Conservation (phyloP, 2,797 vertebrate species). For the Decapterus maruadsi region DNA sequence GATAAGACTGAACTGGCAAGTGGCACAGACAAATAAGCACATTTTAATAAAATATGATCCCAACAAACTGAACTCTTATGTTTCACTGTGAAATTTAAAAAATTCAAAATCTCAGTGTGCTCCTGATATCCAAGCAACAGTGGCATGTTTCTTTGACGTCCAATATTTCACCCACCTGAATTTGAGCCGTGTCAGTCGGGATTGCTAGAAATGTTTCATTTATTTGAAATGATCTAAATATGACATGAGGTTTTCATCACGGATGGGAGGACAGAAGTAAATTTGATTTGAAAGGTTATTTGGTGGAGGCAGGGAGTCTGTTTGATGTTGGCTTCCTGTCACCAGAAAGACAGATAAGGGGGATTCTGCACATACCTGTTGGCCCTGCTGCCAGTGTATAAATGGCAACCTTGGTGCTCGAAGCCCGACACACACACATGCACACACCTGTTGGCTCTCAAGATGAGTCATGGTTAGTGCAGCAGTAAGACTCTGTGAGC, state of each 20-base stretch:
- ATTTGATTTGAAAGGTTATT: constrained; percentile 76
- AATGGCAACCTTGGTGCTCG: constrained; percentile 65
- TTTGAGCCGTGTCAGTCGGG: neutral
- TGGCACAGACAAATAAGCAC: constrained; percentile 23
- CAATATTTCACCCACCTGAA: constrained; percentile 1
- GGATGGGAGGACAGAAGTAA: constrained; percentile 42
- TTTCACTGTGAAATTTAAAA: constrained; percentile 17
- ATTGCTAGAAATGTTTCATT: constrained; percentile 45
- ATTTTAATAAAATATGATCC: constrained; percentile 1
- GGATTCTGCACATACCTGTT: constrained; percentile 88
- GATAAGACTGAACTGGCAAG: constrained; percentile 50
- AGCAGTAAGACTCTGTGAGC: constrained; percentile 9
- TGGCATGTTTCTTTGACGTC: neutral
- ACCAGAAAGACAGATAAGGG: constrained; percentile 83
- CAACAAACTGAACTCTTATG: neutral
- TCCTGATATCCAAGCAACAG: neutral
- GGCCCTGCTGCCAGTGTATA: constrained; percentile 75
- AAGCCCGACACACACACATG: constrained; percentile 29
- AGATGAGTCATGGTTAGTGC: constrained; percentile 33
- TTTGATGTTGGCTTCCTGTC: constrained; percentile 88
- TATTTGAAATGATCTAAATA: constrained; percentile 48
- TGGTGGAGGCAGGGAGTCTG: constrained; percentile 55
- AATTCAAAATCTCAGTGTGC: neutral
- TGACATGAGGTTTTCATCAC: constrained; percentile 72
- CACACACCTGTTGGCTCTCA: constrained; percentile 43